phyloP scores from a whole-genome alignment of 1,140 invertebrate genomes.

The Diorhabda carinulata region DNA sequence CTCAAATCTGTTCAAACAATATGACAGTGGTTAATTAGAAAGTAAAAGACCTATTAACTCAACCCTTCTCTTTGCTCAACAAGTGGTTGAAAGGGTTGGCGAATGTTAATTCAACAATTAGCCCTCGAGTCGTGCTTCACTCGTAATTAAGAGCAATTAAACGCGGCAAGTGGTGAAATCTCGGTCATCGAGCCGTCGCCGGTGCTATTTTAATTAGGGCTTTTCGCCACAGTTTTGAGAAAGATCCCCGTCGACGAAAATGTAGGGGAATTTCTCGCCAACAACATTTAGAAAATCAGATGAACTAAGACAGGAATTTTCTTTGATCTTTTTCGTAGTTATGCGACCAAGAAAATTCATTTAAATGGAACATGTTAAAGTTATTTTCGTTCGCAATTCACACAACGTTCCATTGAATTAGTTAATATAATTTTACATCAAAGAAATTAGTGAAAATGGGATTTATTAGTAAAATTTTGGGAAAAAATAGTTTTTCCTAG shows the following conservation, averaged over 20 bases:
- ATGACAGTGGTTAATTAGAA: constrained; percentile 27
- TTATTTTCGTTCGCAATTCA: no score
- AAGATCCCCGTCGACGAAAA: constrained; percentile 13
- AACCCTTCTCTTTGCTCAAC: constrained; percentile 26
- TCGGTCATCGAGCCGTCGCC: constrained; percentile 17
- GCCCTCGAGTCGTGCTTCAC: constrained; percentile 15
- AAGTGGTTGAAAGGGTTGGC: constrained; percentile 24
- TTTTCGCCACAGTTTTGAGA: constrained; percentile 14
- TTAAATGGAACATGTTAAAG: no score
- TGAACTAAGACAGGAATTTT: not conserved
- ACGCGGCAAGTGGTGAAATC: constrained; percentile 17
- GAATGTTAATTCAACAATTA: constrained; percentile 28
- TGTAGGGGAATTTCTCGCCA: constrained; percentile 12
- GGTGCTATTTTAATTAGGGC: constrained; percentile 17
- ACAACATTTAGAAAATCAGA: not conserved
- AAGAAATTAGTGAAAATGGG: no score
- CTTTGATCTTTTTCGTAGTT: constrained; percentile 5
- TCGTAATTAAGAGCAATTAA: constrained; percentile 26
- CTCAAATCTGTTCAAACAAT: constrained; percentile 22
- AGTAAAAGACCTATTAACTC: constrained; percentile 19
- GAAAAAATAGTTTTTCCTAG: no score
- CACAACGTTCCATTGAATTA: no score
- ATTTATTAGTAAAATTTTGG: no score
- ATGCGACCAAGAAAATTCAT: no score
- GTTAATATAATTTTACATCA: no score